Percentiles rank a stretch among this genome's conserved stretches.
phyloP scores from a whole-genome alignment of 2,113 vertebrate species.

The Cebus imitator region DNA sequence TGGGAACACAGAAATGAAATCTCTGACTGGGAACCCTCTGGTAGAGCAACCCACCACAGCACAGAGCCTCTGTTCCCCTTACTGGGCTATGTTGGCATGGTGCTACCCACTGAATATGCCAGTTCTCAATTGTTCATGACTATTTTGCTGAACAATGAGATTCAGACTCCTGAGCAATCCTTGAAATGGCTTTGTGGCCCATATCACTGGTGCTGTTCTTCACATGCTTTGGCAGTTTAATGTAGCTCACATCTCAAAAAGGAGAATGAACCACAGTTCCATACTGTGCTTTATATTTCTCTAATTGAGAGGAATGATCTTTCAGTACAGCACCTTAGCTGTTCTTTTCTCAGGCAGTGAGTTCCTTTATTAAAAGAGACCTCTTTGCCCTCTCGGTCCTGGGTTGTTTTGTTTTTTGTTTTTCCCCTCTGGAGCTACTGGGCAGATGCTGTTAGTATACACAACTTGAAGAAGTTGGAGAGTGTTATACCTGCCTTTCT shows the following conservation, averaged over 20 bases:
- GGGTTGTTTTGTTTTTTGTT: neutral
- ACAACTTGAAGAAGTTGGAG: neutral
- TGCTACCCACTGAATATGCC: neutral
- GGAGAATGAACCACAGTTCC: neutral
- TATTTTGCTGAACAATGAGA: neutral
- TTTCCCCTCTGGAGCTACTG: neutral
- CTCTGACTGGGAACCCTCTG: neutral
- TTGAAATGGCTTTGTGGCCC: neutral
- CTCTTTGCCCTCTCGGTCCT: neutral
- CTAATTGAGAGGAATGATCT: neutral
- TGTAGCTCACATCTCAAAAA: neutral
- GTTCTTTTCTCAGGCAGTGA: neutral
- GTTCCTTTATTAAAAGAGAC: constrained; percentile 14
- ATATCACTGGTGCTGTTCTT: neutral
- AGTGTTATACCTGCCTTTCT: neutral
- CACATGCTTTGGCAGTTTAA: neutral
- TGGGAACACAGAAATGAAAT: neutral
- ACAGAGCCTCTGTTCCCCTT: neutral
- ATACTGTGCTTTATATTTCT: neutral
- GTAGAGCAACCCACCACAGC: neutral
- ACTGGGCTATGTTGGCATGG: accelerated
- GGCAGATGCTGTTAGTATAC: neutral
- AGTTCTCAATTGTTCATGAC: neutral
- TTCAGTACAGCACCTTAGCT: neutral
- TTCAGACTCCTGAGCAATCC: neutral